Evolutionary conservation across 1,140 invertebrate genomes (phyloP), one percentile per base, ranked within the genome.

Genomic region (Amphibalanus amphitrite): DNA sequence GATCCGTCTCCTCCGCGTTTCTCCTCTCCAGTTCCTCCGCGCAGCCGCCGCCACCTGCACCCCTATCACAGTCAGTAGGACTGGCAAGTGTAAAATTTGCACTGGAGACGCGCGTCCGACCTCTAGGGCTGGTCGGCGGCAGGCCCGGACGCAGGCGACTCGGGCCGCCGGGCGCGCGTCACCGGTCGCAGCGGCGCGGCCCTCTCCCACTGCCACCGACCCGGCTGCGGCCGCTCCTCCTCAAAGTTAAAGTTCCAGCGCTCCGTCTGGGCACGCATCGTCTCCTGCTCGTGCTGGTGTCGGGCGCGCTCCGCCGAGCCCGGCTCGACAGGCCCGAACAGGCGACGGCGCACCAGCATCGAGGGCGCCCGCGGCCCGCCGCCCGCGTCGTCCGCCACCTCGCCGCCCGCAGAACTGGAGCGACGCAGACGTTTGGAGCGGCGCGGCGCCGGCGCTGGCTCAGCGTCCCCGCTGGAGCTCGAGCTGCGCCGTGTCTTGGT

Each of bases 291-390:
- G 1, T 78, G 75, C 59, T 84, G 80, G 1, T 81, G 80, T 28
- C 83, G 77, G 0, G 79, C 79, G 0, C 78, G 76, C 13, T 80
- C 80, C 6, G 82, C 82, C 13, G 47, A 59, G 20, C 79, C 82
- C 73, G 83, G 83, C 74, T 84, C 82, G 6, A 83, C 82, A 3
- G 83, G 83, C 0, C 82, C 83, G 73, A 84, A 84, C 25, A 84
- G 75, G 74, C 82, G 81, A 72, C 82, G 78, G 20, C 82, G 76
- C 4, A 23, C 47, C 13, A 23, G 13, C 47, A 20, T 8, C 47
- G 47, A 1, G 10, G 47, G 47, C 20, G 17, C 47, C 13, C 17
- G 13, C 13, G 13, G 10, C 13, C 47, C 47, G 47, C 47, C 47
- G 47, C 47, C 47, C 10, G 47, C 47, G 47, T 59, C 33, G 15